These are phyloP conservation scores for Poecile montanus DNA, from an alignment of 2,797 vertebrate species.

Conservation along the genomic window DNA sequence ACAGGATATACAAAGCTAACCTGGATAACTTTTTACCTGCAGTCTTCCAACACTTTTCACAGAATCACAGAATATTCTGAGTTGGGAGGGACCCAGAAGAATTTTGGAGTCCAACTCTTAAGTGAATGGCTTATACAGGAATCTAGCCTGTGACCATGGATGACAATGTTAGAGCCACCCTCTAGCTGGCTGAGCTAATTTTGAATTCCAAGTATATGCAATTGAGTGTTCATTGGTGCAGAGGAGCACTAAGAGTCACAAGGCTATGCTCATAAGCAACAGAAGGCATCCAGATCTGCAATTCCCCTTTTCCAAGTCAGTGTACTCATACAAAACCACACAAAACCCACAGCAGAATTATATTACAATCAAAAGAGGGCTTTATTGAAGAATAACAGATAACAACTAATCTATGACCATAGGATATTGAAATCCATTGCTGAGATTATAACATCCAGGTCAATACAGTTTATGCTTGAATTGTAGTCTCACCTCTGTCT, in stretches of 20 bases:
- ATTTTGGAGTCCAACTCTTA: not conserved
- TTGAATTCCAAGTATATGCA: not conserved
- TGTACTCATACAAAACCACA: not conserved
- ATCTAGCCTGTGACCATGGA: not conserved
- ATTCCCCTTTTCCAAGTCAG: not conserved
- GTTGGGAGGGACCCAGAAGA: not conserved
- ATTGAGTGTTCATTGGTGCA: not conserved
- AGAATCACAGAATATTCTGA: not conserved
- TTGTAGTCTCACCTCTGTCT: not conserved
- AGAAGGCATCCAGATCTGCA: not conserved
- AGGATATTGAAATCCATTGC: not conserved
- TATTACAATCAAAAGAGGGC: not conserved
- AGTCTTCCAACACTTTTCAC: not conserved
- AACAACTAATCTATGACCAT: not conserved
- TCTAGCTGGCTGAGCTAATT: not conserved
- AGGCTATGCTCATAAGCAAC: not conserved
- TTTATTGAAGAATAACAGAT: not conserved
- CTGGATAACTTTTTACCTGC: not conserved
- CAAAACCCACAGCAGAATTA: not conserved
- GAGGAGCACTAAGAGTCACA: not conserved
- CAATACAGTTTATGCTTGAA: not conserved
- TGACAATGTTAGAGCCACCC: not conserved
- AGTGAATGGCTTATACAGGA: not conserved
- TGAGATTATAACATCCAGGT: not conserved
- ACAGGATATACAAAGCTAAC: not conserved